phyloP scores from a whole-genome alignment of 2,888 invertebrate genomes.

The Amiota mariae region DNA sequence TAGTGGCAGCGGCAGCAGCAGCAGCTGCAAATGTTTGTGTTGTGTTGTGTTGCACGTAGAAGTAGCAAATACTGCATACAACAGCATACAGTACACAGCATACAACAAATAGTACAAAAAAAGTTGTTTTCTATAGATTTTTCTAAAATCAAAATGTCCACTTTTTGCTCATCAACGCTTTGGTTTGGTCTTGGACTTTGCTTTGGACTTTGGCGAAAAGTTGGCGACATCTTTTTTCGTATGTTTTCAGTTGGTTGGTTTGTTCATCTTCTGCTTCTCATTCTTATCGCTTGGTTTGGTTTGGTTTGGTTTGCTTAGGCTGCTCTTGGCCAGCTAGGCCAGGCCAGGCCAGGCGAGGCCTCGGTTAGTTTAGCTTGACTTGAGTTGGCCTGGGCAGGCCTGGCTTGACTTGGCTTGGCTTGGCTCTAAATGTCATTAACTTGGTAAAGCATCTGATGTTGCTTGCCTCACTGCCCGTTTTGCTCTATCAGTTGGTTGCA shows the following conservation, averaged over 20 bases:
- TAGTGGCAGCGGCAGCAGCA: background rate
- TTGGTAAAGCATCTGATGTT: conserved; percentile 47
- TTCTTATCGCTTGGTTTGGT: conserved; percentile 21
- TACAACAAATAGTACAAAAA: conserved; percentile 42
- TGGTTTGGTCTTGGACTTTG: conserved; percentile 28
- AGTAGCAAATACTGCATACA: conserved; percentile 44
- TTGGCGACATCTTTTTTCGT: conserved; percentile 55
- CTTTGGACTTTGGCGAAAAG: conserved; percentile 60
- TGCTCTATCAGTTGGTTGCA: conserved; percentile 5
- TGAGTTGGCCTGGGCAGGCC: conserved; percentile 1
- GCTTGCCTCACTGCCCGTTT: conserved; percentile 32
- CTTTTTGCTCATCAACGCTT: conserved; percentile 66
- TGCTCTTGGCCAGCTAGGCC: too few species aligned
- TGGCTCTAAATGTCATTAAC: conserved; percentile 62
- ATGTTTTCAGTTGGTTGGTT: background rate
- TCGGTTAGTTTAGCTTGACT: background rate
- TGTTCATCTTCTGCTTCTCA: background rate
- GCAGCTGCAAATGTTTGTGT: conserved; percentile 34
- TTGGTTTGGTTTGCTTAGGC: conserved; percentile 15
- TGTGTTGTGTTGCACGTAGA: conserved; percentile 46
- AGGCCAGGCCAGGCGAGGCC: too few species aligned
- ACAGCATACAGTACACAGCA: conserved; percentile 39
- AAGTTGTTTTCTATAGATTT: conserved; percentile 68
- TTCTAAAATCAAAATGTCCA: conserved; percentile 69
- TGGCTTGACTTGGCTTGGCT: conserved; percentile 30